These are phyloP conservation scores for Laticauda colubrina DNA, from an alignment of 2,113 vertebrate species.

Conservation along the genomic window DNA sequence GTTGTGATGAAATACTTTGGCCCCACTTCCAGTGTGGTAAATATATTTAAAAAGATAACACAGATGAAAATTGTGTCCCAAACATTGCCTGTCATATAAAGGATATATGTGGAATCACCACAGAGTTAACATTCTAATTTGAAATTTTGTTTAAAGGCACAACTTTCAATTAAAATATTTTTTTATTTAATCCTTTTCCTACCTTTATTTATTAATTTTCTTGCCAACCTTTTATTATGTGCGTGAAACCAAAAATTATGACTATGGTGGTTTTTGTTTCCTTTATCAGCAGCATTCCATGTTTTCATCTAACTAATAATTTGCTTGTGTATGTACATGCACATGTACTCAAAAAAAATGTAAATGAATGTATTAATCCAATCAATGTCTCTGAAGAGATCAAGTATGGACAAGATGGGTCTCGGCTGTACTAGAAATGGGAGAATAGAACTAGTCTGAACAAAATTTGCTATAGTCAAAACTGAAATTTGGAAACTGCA, in stretches of 20 bases:
- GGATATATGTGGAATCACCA: neutral
- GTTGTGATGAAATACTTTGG: neutral
- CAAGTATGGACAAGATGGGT: neutral
- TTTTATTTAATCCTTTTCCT: neutral
- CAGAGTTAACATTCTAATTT: neutral
- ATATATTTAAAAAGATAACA: neutral
- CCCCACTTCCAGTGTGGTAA: neutral
- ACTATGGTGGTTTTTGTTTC: neutral
- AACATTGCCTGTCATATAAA: too few species aligned
- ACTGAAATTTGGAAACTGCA: neutral
- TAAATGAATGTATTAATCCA: neutral
- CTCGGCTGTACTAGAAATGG: neutral
- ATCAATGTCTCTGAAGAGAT: neutral
- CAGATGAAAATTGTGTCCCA: neutral
- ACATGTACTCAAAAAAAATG: neutral
- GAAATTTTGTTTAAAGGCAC: neutral
- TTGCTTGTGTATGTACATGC: neutral
- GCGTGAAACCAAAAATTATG: neutral
- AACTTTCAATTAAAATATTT: neutral
- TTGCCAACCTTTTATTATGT: neutral
- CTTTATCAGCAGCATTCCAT: neutral
- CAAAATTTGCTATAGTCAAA: neutral
- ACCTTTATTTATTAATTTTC: neutral
- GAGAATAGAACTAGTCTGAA: neutral
- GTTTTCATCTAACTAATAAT: neutral